Conservation (phyloP, 2,113 vertebrate species). For the Agapornis roseicollis region DNA sequence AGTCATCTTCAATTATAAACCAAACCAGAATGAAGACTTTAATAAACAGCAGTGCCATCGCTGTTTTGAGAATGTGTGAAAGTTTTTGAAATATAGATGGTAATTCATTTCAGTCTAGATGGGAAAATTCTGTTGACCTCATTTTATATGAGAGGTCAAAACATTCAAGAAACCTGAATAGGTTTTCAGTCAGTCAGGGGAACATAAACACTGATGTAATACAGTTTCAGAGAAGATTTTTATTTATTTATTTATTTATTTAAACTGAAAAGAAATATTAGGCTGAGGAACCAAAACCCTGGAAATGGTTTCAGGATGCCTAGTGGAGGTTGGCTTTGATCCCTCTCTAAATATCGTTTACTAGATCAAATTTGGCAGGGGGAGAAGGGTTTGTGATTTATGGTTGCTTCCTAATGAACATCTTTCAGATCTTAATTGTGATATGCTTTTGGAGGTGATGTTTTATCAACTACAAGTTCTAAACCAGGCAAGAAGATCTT, state of each 20-base stretch:
- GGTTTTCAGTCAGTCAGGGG: not conserved
- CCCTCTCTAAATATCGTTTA: not conserved
- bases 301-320: not conserved
- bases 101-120: not conserved
- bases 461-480: not conserved
- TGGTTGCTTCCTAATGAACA: not conserved
- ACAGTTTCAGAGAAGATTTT: not conserved
- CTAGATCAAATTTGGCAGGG: not conserved
- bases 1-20: not conserved
- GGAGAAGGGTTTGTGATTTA: not conserved
- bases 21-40: not conserved
- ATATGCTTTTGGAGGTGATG: not conserved
- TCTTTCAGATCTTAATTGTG: not conserved
- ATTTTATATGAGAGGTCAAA: not conserved
- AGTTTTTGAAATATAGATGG: not conserved
- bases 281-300: not conserved
- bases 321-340: not conserved
- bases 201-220: not conserved
- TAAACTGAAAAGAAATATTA: not conserved
- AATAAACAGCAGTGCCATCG: not conserved
- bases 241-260: not conserved
- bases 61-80: not conserved
- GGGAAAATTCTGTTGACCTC: not conserved
- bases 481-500: not conserved
- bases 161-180: not conserved